These are phyloP conservation scores for Cottus gobio DNA, from an alignment of 2,113 vertebrate genomes.

Conservation along the genomic window DNA sequence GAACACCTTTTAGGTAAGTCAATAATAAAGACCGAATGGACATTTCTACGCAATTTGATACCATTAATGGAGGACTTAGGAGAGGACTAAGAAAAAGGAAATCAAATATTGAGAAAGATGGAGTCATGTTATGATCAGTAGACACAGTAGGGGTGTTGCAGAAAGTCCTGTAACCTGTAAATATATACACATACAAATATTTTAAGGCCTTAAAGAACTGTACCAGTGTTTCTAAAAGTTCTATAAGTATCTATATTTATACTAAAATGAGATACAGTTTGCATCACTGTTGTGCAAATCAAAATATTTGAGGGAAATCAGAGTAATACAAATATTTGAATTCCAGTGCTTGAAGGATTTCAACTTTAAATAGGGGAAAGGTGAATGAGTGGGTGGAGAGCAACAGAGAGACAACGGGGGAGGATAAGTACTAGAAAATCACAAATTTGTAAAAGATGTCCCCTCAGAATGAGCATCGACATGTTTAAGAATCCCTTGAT, in stretches of 20 bases:
- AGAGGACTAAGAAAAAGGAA: no score
- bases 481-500: background rate
- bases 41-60: no score
- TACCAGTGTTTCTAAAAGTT: background rate
- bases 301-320: background rate
- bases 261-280: background rate
- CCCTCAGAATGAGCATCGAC: background rate
- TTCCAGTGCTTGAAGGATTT: background rate
- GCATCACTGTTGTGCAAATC: background rate
- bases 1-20: background rate
- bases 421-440: background rate
- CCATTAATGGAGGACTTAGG: no score
- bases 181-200: background rate
- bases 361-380: background rate
- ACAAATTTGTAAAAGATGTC: background rate
- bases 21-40: background rate
- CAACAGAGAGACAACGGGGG: background rate
- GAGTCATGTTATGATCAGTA: no score
- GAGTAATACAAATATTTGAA: background rate
- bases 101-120: no score
- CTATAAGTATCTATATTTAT: background rate
- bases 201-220: background rate
- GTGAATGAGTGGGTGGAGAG: conserved; percentile 6
- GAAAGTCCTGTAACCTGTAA: no score
- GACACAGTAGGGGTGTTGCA: no score